phyloP scores from a whole-genome alignment of 1,140 invertebrate genomes.

The Protaetia brevitarsis region DNA sequence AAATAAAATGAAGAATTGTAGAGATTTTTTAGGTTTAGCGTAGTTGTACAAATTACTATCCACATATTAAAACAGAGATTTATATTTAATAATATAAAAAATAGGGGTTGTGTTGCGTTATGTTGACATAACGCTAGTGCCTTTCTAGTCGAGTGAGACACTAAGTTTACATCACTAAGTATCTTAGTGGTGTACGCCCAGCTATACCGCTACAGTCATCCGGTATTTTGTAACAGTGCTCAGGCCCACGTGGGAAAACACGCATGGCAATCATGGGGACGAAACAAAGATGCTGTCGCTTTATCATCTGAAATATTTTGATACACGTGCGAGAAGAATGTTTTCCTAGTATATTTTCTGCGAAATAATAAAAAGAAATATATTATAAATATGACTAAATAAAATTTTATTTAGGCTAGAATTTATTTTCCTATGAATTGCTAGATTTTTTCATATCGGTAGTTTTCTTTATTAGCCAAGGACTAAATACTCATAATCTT shows the following conservation, averaged over 20 bases:
- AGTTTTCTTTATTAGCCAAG: too few relatives aligned
- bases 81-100: slow-evolving; percentile 46
- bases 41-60: slow-evolving; percentile 46
- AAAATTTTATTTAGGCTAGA: too few relatives aligned
- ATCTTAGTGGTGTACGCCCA: slow-evolving; percentile 24
- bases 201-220: slow-evolving; percentile 29
- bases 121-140: slow-evolving; percentile 47
- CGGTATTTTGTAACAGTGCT: slow-evolving; percentile 32
- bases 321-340: too few relatives aligned
- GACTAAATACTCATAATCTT: too few relatives aligned
- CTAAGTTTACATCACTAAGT: slow-evolving; percentile 31
- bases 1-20: slow-evolving; percentile 17
- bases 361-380: too few relatives aligned
- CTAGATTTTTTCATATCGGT: too few relatives aligned
- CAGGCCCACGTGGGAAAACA: slow-evolving; percentile 22
- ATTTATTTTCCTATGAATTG: too few relatives aligned
- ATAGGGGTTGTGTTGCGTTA: slow-evolving; percentile 50
- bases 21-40: slow-evolving; percentile 28
- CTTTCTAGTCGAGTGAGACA: slow-evolving; percentile 51
- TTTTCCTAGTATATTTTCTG: too few relatives aligned
- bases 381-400: too few relatives aligned
- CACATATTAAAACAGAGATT: slow-evolving; percentile 46
- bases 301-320: not conserved
- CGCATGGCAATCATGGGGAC: not conserved
- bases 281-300: not conserved